These are phyloP conservation scores for Paralichthys olivaceus DNA, from an alignment of 2,113 vertebrate genomes.

Conservation along the genomic window DNA sequence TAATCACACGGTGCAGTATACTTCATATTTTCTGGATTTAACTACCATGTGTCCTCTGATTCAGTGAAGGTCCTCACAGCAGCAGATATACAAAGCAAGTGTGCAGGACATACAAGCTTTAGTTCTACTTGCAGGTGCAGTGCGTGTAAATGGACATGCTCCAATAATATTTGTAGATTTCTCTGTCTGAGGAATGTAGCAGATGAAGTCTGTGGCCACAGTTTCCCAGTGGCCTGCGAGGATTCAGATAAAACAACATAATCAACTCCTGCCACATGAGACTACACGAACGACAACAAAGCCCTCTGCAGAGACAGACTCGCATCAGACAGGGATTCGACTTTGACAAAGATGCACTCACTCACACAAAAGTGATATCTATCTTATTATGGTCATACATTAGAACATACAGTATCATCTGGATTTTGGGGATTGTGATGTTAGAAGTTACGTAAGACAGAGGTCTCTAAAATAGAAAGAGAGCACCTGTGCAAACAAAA, in stretches of 20 bases:
- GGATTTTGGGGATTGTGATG: not conserved
- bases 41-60: not conserved
- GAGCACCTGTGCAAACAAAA: constrained; percentile 51
- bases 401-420: not conserved
- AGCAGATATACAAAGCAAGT: not conserved
- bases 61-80: not conserved
- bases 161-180: constrained; percentile 74
- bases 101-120: constrained; percentile 46
- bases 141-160: constrained; percentile 40
- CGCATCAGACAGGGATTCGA: constrained; percentile 11
- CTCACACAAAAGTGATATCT: not conserved
- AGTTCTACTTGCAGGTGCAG: constrained; percentile 55
- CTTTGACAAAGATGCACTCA: not conserved
- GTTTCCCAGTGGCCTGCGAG: constrained; percentile 60
- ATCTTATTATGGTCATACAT: not conserved
- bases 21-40: not conserved
- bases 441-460: not conserved
- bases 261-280: constrained; percentile 12
- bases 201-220: constrained; percentile 46
- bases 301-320: not conserved
- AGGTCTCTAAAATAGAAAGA: constrained; percentile 6
- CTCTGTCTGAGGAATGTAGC: constrained; percentile 58
- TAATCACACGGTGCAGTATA: not conserved
- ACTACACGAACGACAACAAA: constrained; percentile 10
- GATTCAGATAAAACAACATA: constrained; percentile 49